Evolutionary conservation across 2,797 vertebrate species (phyloP).

Genomic region (Salmo trutta): DNA sequence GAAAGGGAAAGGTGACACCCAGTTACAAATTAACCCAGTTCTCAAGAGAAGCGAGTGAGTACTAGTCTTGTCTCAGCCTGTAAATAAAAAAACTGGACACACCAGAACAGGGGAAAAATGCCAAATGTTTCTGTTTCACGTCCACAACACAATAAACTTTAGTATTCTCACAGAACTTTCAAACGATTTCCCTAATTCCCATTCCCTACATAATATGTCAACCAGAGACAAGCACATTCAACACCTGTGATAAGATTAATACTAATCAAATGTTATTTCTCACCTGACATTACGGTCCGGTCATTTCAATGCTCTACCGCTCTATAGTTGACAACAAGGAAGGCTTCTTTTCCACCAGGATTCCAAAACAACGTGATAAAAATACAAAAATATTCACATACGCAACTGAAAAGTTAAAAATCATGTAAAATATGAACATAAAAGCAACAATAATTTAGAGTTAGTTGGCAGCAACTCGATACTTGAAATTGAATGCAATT

Average conservation of each 20-base stretch:
- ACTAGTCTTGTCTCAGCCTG: slow-evolving; percentile 18
- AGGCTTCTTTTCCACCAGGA: not conserved
- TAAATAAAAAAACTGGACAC: not conserved
- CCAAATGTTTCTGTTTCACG: not conserved
- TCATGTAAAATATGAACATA: not conserved
- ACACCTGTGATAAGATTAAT: not conserved
- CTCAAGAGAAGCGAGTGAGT: slow-evolving; percentile 16
- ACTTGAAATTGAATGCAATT: not conserved
- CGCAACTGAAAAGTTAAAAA: slow-evolving; percentile 11
- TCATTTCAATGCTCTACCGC: slow-evolving; percentile 36
- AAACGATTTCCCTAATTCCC: not conserved
- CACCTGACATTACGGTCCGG: slow-evolving; percentile 35
- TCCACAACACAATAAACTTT: not conserved
- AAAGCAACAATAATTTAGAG: not conserved
- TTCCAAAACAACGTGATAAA: not conserved
- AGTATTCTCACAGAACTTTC: not conserved
- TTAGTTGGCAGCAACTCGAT: not conserved
- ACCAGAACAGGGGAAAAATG: not conserved
- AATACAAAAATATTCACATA: slow-evolving; percentile 39
- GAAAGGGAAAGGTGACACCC: not conserved
- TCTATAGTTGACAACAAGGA: not conserved
- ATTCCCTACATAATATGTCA: too few species aligned
- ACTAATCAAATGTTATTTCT: slow-evolving; percentile 23
- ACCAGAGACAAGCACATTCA: not conserved
- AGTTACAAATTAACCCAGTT: not conserved